Conservation (phyloP, 2,113 vertebrate species). For the Acrocephalus kingi region DNA sequence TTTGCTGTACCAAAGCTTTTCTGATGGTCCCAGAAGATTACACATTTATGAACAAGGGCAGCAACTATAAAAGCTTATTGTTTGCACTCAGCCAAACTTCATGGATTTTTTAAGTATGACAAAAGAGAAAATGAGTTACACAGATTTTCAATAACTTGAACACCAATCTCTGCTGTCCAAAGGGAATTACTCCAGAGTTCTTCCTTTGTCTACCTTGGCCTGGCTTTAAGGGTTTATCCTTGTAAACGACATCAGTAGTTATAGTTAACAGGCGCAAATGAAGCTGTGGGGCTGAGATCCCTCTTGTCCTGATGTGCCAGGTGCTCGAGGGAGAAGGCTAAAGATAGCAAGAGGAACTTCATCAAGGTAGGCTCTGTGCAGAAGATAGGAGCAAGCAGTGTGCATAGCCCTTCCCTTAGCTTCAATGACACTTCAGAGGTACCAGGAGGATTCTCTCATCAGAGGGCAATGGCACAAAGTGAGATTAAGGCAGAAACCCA, state of each 20-base stretch:
- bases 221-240: constrained; percentile 74
- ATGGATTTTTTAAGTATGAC: constrained; percentile 85
- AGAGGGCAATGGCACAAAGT: constrained; percentile 1
- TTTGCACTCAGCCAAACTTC: constrained; percentile 75
- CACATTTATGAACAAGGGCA: constrained; percentile 77
- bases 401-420: constrained; percentile 65
- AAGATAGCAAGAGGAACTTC: constrained; percentile 61
- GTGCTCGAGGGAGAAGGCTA: constrained; percentile 70
- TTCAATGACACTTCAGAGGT: constrained; percentile 78
- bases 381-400: constrained; percentile 12
- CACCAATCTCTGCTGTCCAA: constrained; percentile 66
- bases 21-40: constrained; percentile 74
- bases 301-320: constrained; percentile 67
- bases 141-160: constrained; percentile 79
- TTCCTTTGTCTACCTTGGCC: constrained; percentile 65
- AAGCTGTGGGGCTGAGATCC: constrained; percentile 65
- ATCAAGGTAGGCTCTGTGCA: constrained; percentile 4
- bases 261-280: constrained; percentile 73
- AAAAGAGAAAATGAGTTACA: constrained; percentile 79
- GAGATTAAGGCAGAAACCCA: constrained; percentile 43
- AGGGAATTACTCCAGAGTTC: constrained; percentile 59
- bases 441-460: constrained; percentile 73
- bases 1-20: constrained; percentile 78
- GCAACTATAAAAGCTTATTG: constrained; percentile 82
- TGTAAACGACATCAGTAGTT: constrained; percentile 74